A percentile compares a stretch with the other conserved stretches of the same genome.
Conservation (phyloP, 2,797 vertebrate genomes). For the Falco peregrinus region DNA sequence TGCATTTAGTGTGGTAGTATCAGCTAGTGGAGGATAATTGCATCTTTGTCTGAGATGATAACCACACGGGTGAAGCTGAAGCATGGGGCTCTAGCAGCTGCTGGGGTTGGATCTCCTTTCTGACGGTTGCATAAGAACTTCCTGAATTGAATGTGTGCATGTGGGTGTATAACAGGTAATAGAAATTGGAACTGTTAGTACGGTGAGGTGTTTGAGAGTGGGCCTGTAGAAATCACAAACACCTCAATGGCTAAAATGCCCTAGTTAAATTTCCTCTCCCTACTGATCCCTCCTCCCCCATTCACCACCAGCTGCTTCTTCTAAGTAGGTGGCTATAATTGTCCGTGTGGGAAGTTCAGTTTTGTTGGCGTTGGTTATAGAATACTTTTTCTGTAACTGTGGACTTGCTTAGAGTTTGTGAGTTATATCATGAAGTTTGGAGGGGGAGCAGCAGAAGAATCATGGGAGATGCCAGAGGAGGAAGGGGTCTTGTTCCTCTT, state of each 20-base stretch:
- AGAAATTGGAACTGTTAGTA: background rate
- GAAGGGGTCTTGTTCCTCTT: background rate
- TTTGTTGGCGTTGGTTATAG: background rate
- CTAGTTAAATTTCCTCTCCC: background rate
- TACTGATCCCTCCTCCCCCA: background rate
- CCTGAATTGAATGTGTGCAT: background rate
- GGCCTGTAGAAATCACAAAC: background rate
- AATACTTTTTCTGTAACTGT: background rate
- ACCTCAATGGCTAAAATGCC: rapidly evolving
- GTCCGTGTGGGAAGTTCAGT: background rate
- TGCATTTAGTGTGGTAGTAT: background rate
- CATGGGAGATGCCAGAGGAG: background rate
- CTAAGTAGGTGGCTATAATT: background rate
- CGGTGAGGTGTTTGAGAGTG: background rate
- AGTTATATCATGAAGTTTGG: background rate
- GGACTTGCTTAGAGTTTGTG: background rate
- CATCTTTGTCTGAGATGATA: background rate
- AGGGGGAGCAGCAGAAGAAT: background rate
- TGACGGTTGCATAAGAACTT: background rate
- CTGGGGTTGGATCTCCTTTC: background rate
- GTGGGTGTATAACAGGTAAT: background rate
- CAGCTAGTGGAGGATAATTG: background rate
- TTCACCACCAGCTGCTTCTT: background rate
- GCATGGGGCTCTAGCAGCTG: background rate
- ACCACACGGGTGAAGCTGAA: background rate